Conservation (phyloP, 2,797 vertebrate genomes). For the Enteromius viviparus region DNA sequence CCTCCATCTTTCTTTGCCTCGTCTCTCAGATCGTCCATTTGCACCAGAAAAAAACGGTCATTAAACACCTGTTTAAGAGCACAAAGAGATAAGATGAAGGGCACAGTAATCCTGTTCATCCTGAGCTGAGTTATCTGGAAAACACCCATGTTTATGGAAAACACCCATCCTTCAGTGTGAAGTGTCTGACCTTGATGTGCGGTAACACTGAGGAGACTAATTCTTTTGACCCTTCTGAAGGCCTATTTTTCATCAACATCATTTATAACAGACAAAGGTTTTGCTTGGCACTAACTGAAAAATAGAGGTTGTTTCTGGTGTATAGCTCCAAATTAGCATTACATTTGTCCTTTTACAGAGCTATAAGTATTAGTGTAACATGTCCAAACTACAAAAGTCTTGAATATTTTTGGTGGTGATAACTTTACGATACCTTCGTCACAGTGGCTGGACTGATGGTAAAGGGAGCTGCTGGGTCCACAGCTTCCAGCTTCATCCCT, state of each 20-base stretch:
- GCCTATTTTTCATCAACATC: background rate
- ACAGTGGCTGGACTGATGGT: constrained; percentile 91
- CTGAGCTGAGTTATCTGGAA: background rate
- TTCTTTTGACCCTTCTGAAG: background rate
- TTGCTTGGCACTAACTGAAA: constrained; percentile 5
- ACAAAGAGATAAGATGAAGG: background rate
- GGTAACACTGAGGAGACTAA: background rate
- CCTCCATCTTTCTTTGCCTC: constrained; percentile 63
- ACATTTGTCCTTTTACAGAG: background rate
- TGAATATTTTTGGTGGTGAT: background rate
- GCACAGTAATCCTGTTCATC: background rate
- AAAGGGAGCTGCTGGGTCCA: constrained; percentile 90
- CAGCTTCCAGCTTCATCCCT: constrained; percentile 96
- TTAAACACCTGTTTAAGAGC: constrained; percentile 82
- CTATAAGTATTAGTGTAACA: background rate
- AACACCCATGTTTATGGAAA: background rate
- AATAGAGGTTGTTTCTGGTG: background rate
- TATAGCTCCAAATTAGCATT: background rate
- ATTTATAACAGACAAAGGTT: background rate
- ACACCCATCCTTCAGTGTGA: background rate
- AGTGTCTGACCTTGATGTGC: constrained; percentile 4
- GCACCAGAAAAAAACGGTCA: constrained; percentile 89
- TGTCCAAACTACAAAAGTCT: background rate
- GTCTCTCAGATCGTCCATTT: constrained; percentile 88
- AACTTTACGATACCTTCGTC: constrained; percentile 83